Percentiles rank a stretch among this genome's conserved stretches.
phyloP scores from a whole-genome alignment of 64 coral and sea anemone species.

The Actinia tenebrosa region DNA sequence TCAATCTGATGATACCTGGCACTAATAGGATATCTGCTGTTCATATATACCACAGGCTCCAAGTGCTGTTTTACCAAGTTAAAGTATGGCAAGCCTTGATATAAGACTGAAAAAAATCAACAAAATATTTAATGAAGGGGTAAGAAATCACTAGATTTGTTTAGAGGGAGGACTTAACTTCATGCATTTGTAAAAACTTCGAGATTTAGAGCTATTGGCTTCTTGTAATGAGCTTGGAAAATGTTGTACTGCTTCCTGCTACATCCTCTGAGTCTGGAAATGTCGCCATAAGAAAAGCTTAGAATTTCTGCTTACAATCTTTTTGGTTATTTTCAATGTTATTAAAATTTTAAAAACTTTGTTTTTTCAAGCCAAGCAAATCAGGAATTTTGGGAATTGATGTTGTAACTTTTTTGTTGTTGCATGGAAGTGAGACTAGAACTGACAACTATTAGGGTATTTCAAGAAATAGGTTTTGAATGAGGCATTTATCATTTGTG shows the following conservation, averaged over 20 bases:
- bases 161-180: background rate
- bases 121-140: slow-evolving; percentile 60
- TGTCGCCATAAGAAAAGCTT: background rate
- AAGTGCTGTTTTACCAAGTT: background rate
- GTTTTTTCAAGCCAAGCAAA: background rate
- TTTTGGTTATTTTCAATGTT: background rate
- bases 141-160: slow-evolving; percentile 16
- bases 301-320: background rate
- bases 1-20: background rate
- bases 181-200: background rate
- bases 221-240: background rate
- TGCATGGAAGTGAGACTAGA: background rate
- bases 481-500: too few species aligned
- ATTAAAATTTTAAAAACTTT: background rate
- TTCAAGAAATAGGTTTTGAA: background rate
- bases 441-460: background rate
- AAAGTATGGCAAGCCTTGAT: slow-evolving; percentile 50
- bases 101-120: slow-evolving; percentile 56
- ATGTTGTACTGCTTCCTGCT: background rate
- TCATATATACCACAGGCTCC: background rate
- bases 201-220: background rate
- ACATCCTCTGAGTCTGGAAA: background rate
- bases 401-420: background rate
- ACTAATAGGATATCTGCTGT: background rate
- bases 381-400: background rate